A percentile compares a stretch with the other conserved stretches of the same genome.
Evolutionary conservation across 2,113 vertebrate genomes (phyloP).

Genomic region (Typhlomys cinereus): DNA sequence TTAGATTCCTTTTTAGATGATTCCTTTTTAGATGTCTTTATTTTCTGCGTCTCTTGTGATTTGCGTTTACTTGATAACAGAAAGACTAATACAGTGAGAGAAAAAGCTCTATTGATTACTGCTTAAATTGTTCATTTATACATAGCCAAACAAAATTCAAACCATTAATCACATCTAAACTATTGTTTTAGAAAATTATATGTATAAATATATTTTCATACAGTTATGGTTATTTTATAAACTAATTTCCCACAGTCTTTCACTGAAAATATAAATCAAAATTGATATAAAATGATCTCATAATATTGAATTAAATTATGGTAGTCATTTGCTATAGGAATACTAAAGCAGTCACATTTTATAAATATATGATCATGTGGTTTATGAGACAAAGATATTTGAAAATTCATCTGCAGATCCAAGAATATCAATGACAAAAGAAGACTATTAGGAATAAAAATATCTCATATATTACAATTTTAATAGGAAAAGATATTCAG

Average conservation of each 20-base stretch:
- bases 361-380: conserved; percentile 18
- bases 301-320: conserved; percentile 34
- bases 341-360: not conserved
- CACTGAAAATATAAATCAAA: conserved; percentile 39
- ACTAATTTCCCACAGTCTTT: conserved; percentile 44
- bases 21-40: conserved; percentile 53
- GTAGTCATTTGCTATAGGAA: conserved; percentile 17
- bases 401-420: conserved; percentile 10
- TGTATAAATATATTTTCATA: conserved; percentile 48
- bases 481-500: not conserved
- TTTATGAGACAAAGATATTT: conserved; percentile 27
- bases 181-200: conserved; percentile 16
- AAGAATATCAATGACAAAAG: conserved; percentile 7
- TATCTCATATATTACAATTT: not conserved
- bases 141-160: conserved; percentile 50
- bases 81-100: conserved; percentile 50
- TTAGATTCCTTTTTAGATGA: conserved; percentile 43
- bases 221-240: not conserved
- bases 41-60: conserved; percentile 56
- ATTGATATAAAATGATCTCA: not conserved
- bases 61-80: conserved; percentile 50
- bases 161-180: conserved; percentile 49
- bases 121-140: conserved; percentile 64
- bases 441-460: not conserved
- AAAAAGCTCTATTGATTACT: conserved; percentile 55